Evolutionary conservation across 2,113 vertebrate genomes (phyloP), one percentile per base, ranked within the genome.

Genomic region (Gadus chalcogrammus): DNA sequence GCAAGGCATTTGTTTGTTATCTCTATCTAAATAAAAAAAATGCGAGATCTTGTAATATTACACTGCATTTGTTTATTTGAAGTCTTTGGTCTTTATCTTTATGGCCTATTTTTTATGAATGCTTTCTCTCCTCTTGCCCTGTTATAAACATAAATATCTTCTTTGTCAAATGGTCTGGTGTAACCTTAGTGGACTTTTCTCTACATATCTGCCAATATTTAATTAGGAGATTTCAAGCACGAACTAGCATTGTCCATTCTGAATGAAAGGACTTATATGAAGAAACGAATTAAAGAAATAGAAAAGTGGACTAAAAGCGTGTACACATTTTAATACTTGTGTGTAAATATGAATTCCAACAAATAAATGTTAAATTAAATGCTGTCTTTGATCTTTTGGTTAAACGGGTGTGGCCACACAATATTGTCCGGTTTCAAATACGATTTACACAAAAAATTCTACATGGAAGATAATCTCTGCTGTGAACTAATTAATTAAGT

Each of bases 361-460:
- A 78, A 88, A 90, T 91, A 91, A 90, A 89, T 71, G 65, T 80
- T 83, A 78, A 79, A 73, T 73, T 77, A 81, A 74, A 75, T 82
- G 70, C 55, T 70, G 18, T 35, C 52, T 17, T 65, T 69, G 42
- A 48, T 48, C 12, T 48, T 83, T 88, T 74, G 22, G 69, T 42
- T 38, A 9, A 65, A 68, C 1, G 4, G 24, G 6, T 53, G 48
- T 5, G 9, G 65, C 27, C 31, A 8, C 12, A 62, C 69, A 7
- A 48, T 48, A 48, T 48, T 48, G 42, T 48, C 42, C 8, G 8
- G 11, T 48, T 48, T 48, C 7, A 48, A 48, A 48, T 48, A 9
- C 42, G 12, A 48, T 7, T 48, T 48, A 48, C 42, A 48, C 42
- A 48, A 48, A 7, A 48, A 48, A 11, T 7, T 48, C 42, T 48